Conservation (phyloP, 2,888 invertebrate genomes). For the Plagiodera versicolora region DNA sequence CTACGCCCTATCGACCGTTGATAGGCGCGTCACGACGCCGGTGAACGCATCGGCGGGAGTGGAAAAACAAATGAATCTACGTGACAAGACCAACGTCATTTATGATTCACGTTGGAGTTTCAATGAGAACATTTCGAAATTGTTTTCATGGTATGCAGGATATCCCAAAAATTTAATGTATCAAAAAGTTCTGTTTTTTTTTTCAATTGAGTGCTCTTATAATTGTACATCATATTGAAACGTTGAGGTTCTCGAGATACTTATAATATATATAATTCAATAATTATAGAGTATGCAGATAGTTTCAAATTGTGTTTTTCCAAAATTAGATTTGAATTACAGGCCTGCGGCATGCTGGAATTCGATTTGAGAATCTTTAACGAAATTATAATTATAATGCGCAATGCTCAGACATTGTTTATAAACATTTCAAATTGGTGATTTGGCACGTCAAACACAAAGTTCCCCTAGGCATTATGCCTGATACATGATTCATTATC, state of each 20-base stretch:
- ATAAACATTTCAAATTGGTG: conserved; percentile 10
- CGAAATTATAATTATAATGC: neutral
- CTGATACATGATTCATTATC: neutral
- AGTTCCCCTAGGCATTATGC: neutral
- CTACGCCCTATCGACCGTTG: conserved; percentile 32
- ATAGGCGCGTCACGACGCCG: conserved; percentile 9
- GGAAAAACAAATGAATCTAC: conserved; percentile 6
- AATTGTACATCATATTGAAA: too few relatives aligned
- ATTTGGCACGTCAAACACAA: neutral
- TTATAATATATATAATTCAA: too few relatives aligned
- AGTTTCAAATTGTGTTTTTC: neutral
- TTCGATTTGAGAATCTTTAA: neutral
- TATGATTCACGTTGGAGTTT: too few relatives aligned
- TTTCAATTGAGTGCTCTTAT: too few relatives aligned
- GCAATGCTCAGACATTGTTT: conserved; percentile 1
- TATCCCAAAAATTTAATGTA: too few relatives aligned
- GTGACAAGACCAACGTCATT: too few relatives aligned
- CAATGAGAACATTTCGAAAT: too few relatives aligned
- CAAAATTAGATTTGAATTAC: neutral
- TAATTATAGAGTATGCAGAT: too few relatives aligned
- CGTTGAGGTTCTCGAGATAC: too few relatives aligned
- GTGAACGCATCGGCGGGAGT: conserved; percentile 15
- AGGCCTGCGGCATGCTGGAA: neutral
- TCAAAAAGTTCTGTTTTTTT: too few relatives aligned
- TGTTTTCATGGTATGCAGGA: too few relatives aligned